These are phyloP conservation scores for Aldabrachelys gigantea DNA, from an alignment of 2,113 vertebrate species.

Conservation along the genomic window DNA sequence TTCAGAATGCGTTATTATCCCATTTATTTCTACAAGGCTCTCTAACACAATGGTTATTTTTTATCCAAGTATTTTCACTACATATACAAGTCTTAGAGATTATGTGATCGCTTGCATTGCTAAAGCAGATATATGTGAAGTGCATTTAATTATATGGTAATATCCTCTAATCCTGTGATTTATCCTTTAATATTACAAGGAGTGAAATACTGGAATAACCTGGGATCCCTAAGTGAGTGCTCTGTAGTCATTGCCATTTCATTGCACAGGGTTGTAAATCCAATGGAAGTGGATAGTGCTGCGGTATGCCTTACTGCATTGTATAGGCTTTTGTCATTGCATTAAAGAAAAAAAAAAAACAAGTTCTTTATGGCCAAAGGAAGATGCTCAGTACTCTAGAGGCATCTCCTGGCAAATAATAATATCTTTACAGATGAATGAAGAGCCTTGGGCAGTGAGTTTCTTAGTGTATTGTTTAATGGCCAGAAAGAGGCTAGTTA, in stretches of 20 bases:
- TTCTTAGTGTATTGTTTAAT: not conserved
- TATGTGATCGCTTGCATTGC: rapidly evolving
- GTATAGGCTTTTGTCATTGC: not conserved
- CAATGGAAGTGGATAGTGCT: not conserved
- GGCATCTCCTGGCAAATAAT: not conserved
- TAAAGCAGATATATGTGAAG: rapidly evolving
- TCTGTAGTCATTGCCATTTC: rapidly evolving
- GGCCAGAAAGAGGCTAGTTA: not conserved
- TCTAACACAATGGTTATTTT: rapidly evolving
- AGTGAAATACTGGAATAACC: not conserved
- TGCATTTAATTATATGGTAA: rapidly evolving
- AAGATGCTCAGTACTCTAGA: rapidly evolving
- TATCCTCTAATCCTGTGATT: rapidly evolving
- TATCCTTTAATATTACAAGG: not conserved
- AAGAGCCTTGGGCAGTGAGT: not conserved
- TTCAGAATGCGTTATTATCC: not conserved
- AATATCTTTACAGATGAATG: not conserved
- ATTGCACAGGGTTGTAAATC: not conserved
- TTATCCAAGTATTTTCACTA: not conserved
- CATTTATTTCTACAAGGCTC: not conserved
- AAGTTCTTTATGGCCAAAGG: not conserved
- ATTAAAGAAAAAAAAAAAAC: rapidly evolving
- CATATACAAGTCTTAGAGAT: not conserved
- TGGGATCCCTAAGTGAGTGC: rapidly evolving
- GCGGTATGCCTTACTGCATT: rapidly evolving